A percentile compares a stretch with the other conserved stretches of the same genome.
These are phyloP conservation scores for Sarotherodon lohbergeri DNA, from an alignment of 2,113 vertebrate species.

Conservation along the genomic window DNA sequence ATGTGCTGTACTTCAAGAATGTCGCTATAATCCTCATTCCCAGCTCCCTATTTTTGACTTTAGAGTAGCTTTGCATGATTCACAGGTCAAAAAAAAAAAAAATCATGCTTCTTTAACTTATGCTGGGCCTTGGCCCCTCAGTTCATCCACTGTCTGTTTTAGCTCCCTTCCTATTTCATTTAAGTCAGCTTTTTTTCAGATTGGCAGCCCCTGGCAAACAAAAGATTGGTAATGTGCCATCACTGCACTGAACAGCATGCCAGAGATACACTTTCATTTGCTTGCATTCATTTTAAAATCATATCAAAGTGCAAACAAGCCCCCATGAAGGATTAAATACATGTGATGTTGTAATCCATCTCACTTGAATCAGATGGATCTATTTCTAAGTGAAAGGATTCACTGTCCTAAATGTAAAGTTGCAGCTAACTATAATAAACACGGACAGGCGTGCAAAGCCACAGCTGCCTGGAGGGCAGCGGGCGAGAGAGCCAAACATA, in stretches of 20 bases:
- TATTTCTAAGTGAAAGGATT: not conserved
- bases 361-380: not conserved
- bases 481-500: slow-evolving; percentile 5
- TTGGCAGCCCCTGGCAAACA: not conserved
- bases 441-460: slow-evolving; percentile 5
- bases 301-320: not conserved
- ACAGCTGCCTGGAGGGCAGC: slow-evolving; percentile 3
- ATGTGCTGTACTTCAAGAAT: not conserved
- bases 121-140: not conserved
- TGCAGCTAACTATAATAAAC: slow-evolving; percentile 2
- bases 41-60: too few species aligned
- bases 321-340: not conserved
- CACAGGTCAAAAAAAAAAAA: not conserved
- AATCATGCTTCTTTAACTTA: not conserved
- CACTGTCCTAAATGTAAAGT: not conserved
- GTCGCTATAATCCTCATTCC: too few species aligned
- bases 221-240: not conserved
- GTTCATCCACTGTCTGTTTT: not conserved
- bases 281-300: not conserved
- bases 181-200: not conserved
- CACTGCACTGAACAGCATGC: not conserved
- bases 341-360: not conserved
- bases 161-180: not conserved
- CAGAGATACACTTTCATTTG: not conserved
- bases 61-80: not conserved